These are phyloP conservation scores for Lasioglossum lativentre DNA, from an alignment of 2,888 invertebrate species.

Conservation along the genomic window DNA sequence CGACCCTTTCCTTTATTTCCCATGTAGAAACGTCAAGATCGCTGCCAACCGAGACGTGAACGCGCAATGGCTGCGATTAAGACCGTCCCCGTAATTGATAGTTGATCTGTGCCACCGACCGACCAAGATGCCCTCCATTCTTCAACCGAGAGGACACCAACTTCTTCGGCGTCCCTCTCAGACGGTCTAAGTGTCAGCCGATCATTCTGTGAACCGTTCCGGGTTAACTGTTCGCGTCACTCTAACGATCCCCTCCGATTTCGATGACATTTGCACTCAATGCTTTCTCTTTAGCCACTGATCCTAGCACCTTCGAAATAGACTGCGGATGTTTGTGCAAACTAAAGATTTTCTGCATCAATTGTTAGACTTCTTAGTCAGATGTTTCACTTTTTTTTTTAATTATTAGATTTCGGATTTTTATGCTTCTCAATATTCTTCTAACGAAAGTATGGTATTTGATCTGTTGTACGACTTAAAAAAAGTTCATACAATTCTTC, in stretches of 20 bases:
- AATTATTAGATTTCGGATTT: too few relatives aligned
- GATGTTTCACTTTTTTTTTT: neutral
- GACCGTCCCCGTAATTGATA: conserved; percentile 50
- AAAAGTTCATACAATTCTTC: too few relatives aligned
- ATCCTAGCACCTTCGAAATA: neutral
- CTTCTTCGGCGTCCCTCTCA: conserved; percentile 7
- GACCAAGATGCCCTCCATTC: neutral
- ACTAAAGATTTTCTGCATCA: neutral
- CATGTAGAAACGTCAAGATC: conserved; percentile 44
- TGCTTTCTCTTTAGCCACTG: neutral
- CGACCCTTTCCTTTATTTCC: conserved; percentile 59
- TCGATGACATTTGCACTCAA: neutral
- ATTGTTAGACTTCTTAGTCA: neutral
- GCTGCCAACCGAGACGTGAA: conserved; percentile 19
- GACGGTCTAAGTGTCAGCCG: neutral
- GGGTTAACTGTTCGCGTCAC: neutral
- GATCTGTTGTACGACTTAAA: too few relatives aligned
- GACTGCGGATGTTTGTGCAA: neutral
- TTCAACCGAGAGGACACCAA: neutral
- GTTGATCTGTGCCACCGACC: conserved; percentile 29
- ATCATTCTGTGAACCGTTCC: neutral
- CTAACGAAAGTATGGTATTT: too few relatives aligned
- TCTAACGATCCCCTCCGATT: neutral
- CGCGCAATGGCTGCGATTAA: conserved; percentile 36
- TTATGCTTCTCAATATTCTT: too few relatives aligned